A percentile compares a stretch with the other conserved stretches of the same genome.
These are phyloP conservation scores for Argyresthia goedartella DNA, from an alignment of 2,888 invertebrate genomes.

Conservation along the genomic window DNA sequence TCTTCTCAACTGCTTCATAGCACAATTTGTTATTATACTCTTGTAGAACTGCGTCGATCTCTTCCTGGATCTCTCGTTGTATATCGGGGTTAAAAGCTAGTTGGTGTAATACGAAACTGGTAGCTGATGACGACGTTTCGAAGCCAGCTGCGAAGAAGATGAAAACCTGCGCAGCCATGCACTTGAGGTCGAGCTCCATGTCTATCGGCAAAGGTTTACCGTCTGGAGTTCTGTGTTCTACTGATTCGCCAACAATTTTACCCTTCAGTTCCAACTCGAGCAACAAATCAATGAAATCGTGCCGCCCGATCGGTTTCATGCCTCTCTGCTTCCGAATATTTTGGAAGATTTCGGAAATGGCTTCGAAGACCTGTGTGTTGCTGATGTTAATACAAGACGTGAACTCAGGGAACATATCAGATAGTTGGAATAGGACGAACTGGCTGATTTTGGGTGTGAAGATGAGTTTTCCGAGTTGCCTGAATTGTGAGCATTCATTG, in stretches of 20 bases:
- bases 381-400: not conserved
- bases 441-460: not conserved
- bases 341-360: conserved; percentile 13
- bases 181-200: conserved; percentile 12
- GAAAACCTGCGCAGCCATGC: conserved; percentile 15
- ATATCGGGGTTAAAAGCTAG: conserved; percentile 25
- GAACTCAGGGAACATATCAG: conserved; percentile 6
- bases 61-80: conserved; percentile 22
- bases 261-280: conserved; percentile 22
- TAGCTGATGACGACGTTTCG: conserved; percentile 25
- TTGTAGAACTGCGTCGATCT: conserved; percentile 18
- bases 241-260: conserved; percentile 15
- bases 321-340: conserved; percentile 11
- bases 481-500: conserved; percentile 8
- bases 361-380: conserved; percentile 8
- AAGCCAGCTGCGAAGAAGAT: conserved; percentile 23
- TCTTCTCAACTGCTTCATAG: conserved; percentile 13
- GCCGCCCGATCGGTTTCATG: conserved; percentile 21
- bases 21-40: conserved; percentile 13
- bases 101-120: conserved; percentile 27
- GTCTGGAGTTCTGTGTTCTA: conserved; percentile 12
- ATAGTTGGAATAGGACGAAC: not conserved
- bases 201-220: conserved; percentile 13
- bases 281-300: conserved; percentile 39
- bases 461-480: conserved; percentile 7